These are phyloP conservation scores for Zaprionus ghesquierei DNA, from an alignment of 1,140 invertebrate genomes.

Conservation along the genomic window DNA sequence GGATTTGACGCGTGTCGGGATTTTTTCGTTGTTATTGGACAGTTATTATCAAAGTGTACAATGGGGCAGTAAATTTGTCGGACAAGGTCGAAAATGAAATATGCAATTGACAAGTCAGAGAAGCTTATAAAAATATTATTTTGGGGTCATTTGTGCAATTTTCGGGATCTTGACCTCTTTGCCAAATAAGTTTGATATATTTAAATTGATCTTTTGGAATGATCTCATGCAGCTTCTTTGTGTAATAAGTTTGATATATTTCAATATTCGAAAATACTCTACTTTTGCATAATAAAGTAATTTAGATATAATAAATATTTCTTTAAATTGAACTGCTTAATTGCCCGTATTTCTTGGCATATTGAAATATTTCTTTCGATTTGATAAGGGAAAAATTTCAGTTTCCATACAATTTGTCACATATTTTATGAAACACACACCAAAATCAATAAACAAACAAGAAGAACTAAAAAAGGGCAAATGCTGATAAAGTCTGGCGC, in stretches of 20 bases:
- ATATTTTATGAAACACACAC: slow-evolving; percentile 25
- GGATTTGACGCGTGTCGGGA: slow-evolving; percentile 9
- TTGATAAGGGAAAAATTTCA: neutral
- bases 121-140: too few species aligned
- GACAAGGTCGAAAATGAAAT: neutral
- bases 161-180: too few species aligned
- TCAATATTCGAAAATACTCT: too few species aligned
- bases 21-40: neutral
- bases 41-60: slow-evolving; percentile 17
- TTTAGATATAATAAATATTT: too few species aligned
- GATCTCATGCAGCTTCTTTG: too few species aligned
- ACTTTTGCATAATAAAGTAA: too few species aligned
- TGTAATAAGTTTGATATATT: too few species aligned
- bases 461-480: slow-evolving; percentile 2
- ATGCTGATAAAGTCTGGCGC: slow-evolving; percentile 13
- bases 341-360: too few species aligned
- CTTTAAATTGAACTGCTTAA: too few species aligned
- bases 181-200: too few species aligned
- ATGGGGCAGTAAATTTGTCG: slow-evolving; percentile 5
- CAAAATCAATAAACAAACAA: slow-evolving; percentile 42
- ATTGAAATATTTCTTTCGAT: neutral
- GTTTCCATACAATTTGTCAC: neutral
- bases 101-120: neutral
- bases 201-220: too few species aligned
- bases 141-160: too few species aligned